phyloP scores from a whole-genome alignment of 2,888 invertebrate genomes.

The Agonopterix subpropinquella region DNA sequence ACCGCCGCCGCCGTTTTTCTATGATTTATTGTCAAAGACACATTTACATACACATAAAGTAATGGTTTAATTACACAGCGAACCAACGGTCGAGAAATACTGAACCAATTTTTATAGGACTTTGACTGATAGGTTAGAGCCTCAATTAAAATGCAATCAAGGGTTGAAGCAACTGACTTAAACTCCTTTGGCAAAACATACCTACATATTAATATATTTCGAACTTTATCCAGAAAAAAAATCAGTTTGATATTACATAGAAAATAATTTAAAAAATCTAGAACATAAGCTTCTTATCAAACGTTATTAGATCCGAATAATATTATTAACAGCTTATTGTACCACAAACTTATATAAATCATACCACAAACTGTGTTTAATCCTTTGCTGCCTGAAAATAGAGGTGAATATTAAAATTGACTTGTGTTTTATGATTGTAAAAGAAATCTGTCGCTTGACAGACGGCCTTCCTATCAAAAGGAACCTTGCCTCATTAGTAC shows the following conservation, averaged over 20 bases:
- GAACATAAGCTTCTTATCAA: slow-evolving; percentile 20
- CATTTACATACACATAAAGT: too few species aligned
- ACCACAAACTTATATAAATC: slow-evolving; percentile 15
- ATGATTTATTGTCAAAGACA: too few species aligned
- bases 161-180: not conserved
- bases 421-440: slow-evolving; percentile 2
- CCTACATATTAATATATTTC: too few species aligned
- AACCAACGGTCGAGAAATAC: too few species aligned
- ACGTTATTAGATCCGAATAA: slow-evolving; percentile 52
- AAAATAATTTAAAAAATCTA: not conserved
- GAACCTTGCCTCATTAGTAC: slow-evolving; percentile 47
- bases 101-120: too few species aligned
- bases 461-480: slow-evolving; percentile 36
- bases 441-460: slow-evolving; percentile 37
- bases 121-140: too few species aligned
- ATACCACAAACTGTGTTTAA: not conserved
- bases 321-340: slow-evolving; percentile 51
- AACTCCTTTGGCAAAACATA: not conserved
- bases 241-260: not conserved
- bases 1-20: too few species aligned
- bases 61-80: too few species aligned
- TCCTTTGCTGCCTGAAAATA: not conserved
- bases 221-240: too few species aligned
- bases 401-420: not conserved
- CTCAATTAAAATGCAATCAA: too few species aligned